These are phyloP conservation scores for Odontomachus brunneus DNA, from an alignment of 1,140 invertebrate species.

Conservation along the genomic window DNA sequence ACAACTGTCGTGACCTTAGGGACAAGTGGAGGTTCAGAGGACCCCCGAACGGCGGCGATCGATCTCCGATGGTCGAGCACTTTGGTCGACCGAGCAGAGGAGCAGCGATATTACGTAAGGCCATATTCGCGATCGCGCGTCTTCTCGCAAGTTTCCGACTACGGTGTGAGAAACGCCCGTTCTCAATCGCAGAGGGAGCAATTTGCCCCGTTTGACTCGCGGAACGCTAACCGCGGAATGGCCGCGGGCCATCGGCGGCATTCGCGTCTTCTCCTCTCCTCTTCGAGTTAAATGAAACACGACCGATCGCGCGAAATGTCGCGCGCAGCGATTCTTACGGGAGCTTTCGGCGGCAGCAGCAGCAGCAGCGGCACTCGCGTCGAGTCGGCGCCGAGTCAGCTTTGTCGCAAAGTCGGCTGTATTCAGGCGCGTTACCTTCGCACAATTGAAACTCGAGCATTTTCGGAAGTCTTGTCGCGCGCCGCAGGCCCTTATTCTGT, in stretches of 20 bases:
- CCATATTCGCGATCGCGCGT: constrained; percentile 1
- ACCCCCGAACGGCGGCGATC: not conserved
- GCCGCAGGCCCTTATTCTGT: constrained; percentile 39
- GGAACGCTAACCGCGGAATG: too few species aligned
- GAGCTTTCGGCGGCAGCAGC: too few species aligned
- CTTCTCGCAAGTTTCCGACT: too few species aligned
- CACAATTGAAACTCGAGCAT: constrained; percentile 15
- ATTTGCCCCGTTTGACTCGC: too few species aligned
- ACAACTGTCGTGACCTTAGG: constrained; percentile 15
- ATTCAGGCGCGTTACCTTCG: not conserved
- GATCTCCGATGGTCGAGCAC: constrained; percentile 1
- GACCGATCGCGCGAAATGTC: not conserved
- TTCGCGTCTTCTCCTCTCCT: too few species aligned
- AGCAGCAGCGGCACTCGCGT: too few species aligned
- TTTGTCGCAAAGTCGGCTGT: not conserved
- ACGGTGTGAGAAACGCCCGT: too few species aligned
- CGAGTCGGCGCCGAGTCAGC: not conserved
- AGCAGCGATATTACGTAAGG: too few species aligned
- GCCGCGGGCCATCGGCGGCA: not conserved
- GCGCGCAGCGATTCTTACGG: too few species aligned
- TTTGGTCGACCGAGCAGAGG: too few species aligned
- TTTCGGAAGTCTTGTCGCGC: not conserved
- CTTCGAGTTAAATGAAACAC: not conserved
- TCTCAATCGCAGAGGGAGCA: too few species aligned
- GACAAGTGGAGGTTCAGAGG: constrained; percentile 20